A percentile compares a stretch with the other conserved stretches of the same genome.
These are phyloP conservation scores for Aelia acuminata DNA, from an alignment of 2,888 invertebrate species.

Conservation along the genomic window DNA sequence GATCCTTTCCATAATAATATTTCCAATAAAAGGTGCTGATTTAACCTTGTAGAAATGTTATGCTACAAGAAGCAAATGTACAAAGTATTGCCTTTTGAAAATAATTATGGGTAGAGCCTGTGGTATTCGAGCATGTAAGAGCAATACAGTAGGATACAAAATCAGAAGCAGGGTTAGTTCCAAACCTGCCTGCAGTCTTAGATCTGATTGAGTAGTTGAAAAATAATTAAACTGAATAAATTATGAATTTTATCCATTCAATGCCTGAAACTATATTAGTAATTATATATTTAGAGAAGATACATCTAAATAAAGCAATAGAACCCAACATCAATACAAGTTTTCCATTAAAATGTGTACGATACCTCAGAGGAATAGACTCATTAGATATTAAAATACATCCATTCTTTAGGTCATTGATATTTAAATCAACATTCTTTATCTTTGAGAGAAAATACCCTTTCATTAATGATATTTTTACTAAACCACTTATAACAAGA, in stretches of 20 bases:
- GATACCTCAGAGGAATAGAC: not conserved
- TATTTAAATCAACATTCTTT: not conserved
- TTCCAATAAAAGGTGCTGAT: not conserved
- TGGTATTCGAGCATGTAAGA: not conserved
- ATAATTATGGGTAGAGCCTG: no score
- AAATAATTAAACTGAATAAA: not conserved
- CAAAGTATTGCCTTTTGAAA: no score
- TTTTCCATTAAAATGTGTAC: no score
- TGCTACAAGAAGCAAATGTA: no score
- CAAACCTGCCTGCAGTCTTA: not conserved
- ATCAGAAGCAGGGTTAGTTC: not conserved
- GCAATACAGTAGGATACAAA: not conserved
- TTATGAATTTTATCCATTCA: not conserved
- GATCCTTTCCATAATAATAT: not conserved
- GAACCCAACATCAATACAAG: not conserved
- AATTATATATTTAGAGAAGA: not conserved
- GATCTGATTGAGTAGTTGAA: not conserved
- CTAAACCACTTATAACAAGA: not conserved
- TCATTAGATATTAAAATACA: not conserved
- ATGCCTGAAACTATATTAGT: not conserved
- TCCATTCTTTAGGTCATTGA: no score
- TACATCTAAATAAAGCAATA: not conserved
- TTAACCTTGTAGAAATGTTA: not conserved
- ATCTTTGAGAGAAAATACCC: not conserved
- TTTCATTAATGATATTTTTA: not conserved